phyloP scores from a whole-genome alignment of 2,888 invertebrate genomes.

The Baronia brevicornis region DNA sequence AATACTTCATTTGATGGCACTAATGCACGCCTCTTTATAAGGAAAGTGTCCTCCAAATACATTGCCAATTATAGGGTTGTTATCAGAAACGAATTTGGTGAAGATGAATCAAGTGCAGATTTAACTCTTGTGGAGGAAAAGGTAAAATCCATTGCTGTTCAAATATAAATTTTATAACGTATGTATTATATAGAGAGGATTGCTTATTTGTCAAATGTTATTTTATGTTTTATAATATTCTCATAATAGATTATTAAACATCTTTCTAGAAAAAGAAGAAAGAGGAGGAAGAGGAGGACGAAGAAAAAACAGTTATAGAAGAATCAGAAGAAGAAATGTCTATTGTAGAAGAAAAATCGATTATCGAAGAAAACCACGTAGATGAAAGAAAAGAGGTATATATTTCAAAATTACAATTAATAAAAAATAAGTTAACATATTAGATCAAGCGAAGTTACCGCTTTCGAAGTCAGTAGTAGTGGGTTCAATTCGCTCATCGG shows the following conservation, averaged over 20 bases:
- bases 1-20: constrained; percentile 90
- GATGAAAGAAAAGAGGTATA: constrained; percentile 67
- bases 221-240: too few relatives aligned
- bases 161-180: too few relatives aligned
- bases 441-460: constrained; percentile 7
- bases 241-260: constrained; percentile 1
- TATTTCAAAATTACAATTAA: constrained; percentile 17
- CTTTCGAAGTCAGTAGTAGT: neutral
- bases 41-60: constrained; percentile 83
- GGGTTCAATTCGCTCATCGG: too few relatives aligned
- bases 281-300: constrained; percentile 55
- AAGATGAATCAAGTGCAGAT: constrained; percentile 90
- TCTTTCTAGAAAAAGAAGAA: constrained; percentile 68
- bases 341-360: constrained; percentile 61
- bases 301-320: constrained; percentile 57
- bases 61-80: constrained; percentile 89
- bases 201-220: too few relatives aligned
- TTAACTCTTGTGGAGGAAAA: constrained; percentile 83
- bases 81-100: constrained; percentile 93
- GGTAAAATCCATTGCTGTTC: too few relatives aligned
- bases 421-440: constrained; percentile 18
- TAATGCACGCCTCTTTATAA: constrained; percentile 85
- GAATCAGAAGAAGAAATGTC: constrained; percentile 72
- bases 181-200: too few relatives aligned
- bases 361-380: constrained; percentile 66